phyloP scores from a whole-genome alignment of 2,888 invertebrate species.

The Zele albiditarsus region DNA sequence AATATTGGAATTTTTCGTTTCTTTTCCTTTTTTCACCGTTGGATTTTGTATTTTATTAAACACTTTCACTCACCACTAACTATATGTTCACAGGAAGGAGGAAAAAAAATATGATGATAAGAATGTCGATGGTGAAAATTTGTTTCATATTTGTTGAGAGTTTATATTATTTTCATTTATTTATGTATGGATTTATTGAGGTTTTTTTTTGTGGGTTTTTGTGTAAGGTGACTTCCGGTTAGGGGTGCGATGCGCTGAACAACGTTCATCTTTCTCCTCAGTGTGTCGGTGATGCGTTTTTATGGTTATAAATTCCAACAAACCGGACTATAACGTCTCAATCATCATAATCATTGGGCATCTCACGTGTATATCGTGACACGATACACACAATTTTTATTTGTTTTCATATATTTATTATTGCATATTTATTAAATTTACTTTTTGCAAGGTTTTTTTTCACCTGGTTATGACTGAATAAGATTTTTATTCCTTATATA shows the following conservation, averaged over 20 bases:
- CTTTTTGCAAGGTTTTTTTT: background rate
- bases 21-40: conserved; percentile 33
- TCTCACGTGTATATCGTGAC: conserved; percentile 35
- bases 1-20: conserved; percentile 48
- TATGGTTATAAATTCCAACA: conserved; percentile 42
- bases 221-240: conserved; percentile 14
- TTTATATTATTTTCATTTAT: background rate
- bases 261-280: background rate
- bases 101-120: background rate
- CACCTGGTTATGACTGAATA: too few relatives aligned
- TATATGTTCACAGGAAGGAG: background rate
- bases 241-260: background rate
- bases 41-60: conserved; percentile 44
- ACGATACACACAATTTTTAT: conserved; percentile 31
- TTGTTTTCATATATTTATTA: conserved; percentile 10
- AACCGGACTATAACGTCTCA: conserved; percentile 38
- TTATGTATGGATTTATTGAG: background rate
- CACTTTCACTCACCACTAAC: background rate
- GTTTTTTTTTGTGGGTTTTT: background rate
- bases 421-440: background rate
- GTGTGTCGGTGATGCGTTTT: conserved; percentile 30
- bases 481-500: too few relatives aligned
- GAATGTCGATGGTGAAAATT: background rate
- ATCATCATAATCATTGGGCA: conserved; percentile 33
- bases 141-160: background rate